Base-by-base conservation (phyloP, 2,797 vertebrate species). In the Eutrigla gurnardus region DNA sequence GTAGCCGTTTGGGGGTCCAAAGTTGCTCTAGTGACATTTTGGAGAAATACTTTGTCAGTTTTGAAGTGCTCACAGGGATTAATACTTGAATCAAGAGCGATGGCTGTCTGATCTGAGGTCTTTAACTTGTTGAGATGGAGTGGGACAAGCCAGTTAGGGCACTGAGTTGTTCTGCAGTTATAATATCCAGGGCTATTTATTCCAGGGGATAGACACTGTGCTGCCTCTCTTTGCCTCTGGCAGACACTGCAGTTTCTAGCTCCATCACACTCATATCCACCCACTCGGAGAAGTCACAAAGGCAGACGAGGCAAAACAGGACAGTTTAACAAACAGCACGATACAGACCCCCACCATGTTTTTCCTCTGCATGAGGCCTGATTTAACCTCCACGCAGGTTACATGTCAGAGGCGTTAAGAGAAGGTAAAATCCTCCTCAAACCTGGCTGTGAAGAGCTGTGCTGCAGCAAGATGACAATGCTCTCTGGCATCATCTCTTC, bases 201-300 rank as follows among this genome's bases (percentile, higher is more conserved):
- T 86, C 57, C 75, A 42, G 53, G 69, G 78, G 70, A 83, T 68
- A 53, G 46, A 70, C 66, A 66, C 47, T 75, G 70, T 65, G 73
- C 62, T 83, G 81, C 46, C 77, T 86, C 66, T 73, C 86, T 80
- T 84, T 86, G 79, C 86, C 86, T 77, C 78, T 74, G 81, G 82
- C 88, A 87, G 76, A 70, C 72, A 65, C 77, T 80, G 83, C 78
- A 85, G 78, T 65, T 73, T 86, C 74, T 75, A 76, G 54, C 66
- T 88, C 85, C 74, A 77, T 77, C 84, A 80, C 71, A 82, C 60
- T 86, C 67, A 66, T 47, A 80, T 60, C 86, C 89, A 47, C 90
- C 90, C 86, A 90, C 87, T 75, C 83, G 35, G 58, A 74, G 39
- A 85, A 75, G 80, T 69, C 78, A 73, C 70, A 80, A 81, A 81